A percentile compares a stretch with the other conserved stretches of the same genome.
Evolutionary conservation across 2,113 vertebrate genomes (phyloP).

Genomic region (Otolemur garnettii): DNA sequence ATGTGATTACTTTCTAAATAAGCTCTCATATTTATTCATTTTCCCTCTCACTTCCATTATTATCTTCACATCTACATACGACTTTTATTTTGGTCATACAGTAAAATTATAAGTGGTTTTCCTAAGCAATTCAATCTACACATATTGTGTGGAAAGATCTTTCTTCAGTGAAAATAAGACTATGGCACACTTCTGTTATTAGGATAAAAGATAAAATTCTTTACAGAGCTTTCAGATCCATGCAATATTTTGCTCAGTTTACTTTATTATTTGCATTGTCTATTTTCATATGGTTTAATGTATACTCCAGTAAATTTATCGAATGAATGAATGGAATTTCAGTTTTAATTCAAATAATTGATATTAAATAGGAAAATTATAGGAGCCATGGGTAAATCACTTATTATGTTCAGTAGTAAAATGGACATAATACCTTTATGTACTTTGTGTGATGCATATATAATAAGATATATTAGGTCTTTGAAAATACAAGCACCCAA

Average conservation of each 20-base stretch:
- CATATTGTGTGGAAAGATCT: not conserved
- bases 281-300: not conserved
- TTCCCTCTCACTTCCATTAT: not conserved
- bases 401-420: not conserved
- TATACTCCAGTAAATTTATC: not conserved
- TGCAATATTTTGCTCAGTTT: not conserved
- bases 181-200: not conserved
- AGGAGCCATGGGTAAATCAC: not conserved
- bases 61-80: not conserved
- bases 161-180: not conserved
- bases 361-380: not conserved
- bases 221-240: not conserved
- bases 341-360: conserved; percentile 29
- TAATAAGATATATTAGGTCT: not conserved
- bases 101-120: conserved; percentile 11
- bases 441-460: not conserved
- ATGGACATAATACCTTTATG: not conserved
- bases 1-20: not conserved
- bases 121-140: not conserved
- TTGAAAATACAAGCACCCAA: not conserved
- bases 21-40: not conserved
- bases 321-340: not conserved
- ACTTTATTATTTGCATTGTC: not conserved
- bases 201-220: not conserved
- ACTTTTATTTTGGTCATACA: not conserved